A percentile compares a stretch with the other conserved stretches of the same genome.
Evolutionary conservation across 1,140 invertebrate genomes (phyloP).

Genomic region (Homarus americanus): DNA sequence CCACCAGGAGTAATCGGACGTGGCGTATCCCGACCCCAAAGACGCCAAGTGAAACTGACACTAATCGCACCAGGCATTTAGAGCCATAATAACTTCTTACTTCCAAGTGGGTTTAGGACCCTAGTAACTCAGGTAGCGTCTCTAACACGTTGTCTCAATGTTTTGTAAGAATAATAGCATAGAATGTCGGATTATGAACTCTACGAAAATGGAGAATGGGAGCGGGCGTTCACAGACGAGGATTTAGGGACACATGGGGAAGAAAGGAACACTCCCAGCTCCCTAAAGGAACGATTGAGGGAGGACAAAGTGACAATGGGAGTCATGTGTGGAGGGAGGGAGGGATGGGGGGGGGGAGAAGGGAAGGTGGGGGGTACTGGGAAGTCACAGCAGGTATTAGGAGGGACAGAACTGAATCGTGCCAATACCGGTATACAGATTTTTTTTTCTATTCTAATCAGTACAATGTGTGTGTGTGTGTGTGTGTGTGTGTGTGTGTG

Average conservation of each 20-base stretch:
- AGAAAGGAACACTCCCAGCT: slow-evolving; percentile 57
- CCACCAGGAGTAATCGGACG: slow-evolving; percentile 50
- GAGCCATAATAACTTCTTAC: not conserved
- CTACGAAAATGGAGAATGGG: slow-evolving; percentile 57
- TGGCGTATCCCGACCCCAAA: slow-evolving; percentile 28
- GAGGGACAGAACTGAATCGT: no score
- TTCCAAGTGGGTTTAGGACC: not conserved
- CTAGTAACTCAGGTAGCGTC: slow-evolving; percentile 41
- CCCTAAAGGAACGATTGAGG: slow-evolving; percentile 32
- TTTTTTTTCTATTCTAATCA: no score
- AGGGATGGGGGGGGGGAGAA: not conserved
- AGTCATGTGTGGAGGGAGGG: slow-evolving; percentile 37
- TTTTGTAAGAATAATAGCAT: slow-evolving; percentile 72
- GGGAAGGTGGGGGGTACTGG: not conserved
- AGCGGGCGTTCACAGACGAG: slow-evolving; percentile 50
- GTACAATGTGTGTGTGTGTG: no score
- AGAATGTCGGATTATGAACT: slow-evolving; percentile 70
- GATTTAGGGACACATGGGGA: slow-evolving; percentile 20
- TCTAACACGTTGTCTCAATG: slow-evolving; percentile 68
- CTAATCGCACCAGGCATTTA: not conserved
- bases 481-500: no score
- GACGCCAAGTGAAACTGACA: not conserved
- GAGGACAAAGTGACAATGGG: slow-evolving; percentile 41
- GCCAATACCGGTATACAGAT: no score
- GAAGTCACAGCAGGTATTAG: no score